These are phyloP conservation scores for Serilophus lunatus DNA, from an alignment of 2,113 vertebrate species.

Conservation along the genomic window DNA sequence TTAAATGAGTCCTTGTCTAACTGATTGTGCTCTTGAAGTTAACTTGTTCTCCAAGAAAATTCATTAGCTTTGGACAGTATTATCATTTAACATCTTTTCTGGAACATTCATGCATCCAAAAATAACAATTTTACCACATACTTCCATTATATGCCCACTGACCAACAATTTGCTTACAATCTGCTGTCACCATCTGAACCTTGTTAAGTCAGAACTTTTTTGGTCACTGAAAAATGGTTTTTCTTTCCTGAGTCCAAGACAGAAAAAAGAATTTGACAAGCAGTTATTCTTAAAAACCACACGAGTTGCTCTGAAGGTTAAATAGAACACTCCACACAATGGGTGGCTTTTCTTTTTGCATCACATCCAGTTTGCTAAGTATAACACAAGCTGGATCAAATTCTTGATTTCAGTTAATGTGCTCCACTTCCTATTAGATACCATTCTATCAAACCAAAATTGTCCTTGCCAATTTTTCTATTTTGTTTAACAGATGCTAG, in stretches of 20 bases:
- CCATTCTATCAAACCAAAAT: not conserved
- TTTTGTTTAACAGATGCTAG: not conserved
- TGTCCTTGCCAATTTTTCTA: not conserved
- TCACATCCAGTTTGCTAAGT: not conserved
- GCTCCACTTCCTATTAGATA: not conserved
- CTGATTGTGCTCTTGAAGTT: not conserved
- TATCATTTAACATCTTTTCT: not conserved
- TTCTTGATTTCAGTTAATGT: not conserved
- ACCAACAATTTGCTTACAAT: not conserved
- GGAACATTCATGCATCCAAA: not conserved
- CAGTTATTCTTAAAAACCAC: not conserved
- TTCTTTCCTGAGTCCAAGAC: not conserved
- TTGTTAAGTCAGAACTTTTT: not conserved
- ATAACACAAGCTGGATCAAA: not conserved
- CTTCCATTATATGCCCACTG: not conserved
- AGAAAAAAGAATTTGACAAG: not conserved
- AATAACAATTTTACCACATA: not conserved
- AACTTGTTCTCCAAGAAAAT: not conserved
- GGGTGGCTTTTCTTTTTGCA: not conserved
- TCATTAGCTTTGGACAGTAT: not conserved
- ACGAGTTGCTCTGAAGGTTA: not conserved
- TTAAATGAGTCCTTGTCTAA: not conserved
- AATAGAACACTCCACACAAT: not conserved
- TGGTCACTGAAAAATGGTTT: not conserved
- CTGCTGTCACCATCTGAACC: not conserved